These are phyloP conservation scores for Spilarctia lutea DNA, from an alignment of 2,888 invertebrate species.

Conservation along the genomic window DNA sequence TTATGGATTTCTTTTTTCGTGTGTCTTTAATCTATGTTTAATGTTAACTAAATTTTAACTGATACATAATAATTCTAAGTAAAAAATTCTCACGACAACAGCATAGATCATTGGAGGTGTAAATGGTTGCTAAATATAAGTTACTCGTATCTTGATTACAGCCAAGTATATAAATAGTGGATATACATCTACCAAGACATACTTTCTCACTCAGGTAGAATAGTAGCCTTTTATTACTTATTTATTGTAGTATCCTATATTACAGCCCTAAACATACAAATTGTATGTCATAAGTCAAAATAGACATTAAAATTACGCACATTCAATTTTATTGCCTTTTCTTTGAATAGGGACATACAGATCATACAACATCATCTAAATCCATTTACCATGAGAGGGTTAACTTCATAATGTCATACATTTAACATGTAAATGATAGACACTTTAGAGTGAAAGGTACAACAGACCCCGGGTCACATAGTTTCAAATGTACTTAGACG, in stretches of 20 bases:
- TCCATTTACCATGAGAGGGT: slow-evolving; percentile 23
- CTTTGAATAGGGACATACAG: slow-evolving; percentile 1
- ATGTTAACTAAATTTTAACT: neutral
- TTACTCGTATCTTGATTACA: no score
- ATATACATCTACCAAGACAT: neutral
- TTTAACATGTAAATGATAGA: slow-evolving; percentile 39
- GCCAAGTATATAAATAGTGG: no score
- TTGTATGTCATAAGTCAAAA: neutral
- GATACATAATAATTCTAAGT: no score
- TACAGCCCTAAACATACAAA: neutral
- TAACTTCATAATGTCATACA: slow-evolving; percentile 38
- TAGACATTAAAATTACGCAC: neutral
- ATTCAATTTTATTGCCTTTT: neutral
- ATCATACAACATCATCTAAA: slow-evolving; percentile 13
- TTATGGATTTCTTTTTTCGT: neutral
- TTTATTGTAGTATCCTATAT: neutral
- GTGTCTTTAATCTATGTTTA: neutral
- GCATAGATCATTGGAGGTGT: no score
- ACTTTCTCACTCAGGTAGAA: neutral
- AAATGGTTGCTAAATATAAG: neutral
- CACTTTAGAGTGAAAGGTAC: slow-evolving; percentile 40
- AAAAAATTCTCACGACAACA: no score
- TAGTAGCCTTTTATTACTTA: no score
- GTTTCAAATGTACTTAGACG: slow-evolving; percentile 24
- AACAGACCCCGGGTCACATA: slow-evolving; percentile 31